Evolutionary conservation across 1,140 invertebrate species (phyloP), one percentile per base, ranked within the genome.

Genomic region (Dermatophagoides farinae): DNA sequence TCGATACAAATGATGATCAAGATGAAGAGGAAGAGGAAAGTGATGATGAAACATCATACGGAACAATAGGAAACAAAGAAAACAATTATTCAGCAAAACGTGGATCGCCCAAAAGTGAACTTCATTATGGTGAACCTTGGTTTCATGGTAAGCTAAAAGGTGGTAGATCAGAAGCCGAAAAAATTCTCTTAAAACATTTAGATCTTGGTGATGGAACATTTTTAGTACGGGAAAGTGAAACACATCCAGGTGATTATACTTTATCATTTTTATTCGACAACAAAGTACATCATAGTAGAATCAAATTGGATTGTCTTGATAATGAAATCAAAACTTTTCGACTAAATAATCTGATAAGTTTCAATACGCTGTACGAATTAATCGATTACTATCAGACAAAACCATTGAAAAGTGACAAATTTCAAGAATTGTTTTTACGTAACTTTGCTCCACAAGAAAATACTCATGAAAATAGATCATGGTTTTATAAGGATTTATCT

Each of bases 231-330:
- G 85, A 91, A 65, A 92, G 89, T 71, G 88, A 92, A 39, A 95
- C 89, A 0, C 96, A 96, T 74, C 85, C 93, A n/a, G 90, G 91
- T 0, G 90, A 96, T 73, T 95, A 92, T 70, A 89, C 88, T 58
- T 71, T 97, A 2, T 95, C 90, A 0, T 96, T 97, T 74, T 92
- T 86, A 79, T 77, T 88, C 11, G 80, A 87, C 68, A 84, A 82
- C 18, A 82, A 83, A 69, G 85, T 87, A 0, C 89, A 92, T 73
- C 92, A 97, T 71, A 95, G 90, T 70, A 78, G 88, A 47, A 96
- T 96, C 61, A 49, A 22, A 16, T 84, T 85, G 67, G 77, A 72
- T 8, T 87, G 86, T 67, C 86, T 88, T 68, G 87, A 91, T 63
- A 80, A 83, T 50, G 44, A 23, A 67, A 88, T 88, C 23, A 78